Percentiles rank a stretch among this genome's conserved stretches.
Evolutionary conservation across 2,113 vertebrate species (phyloP).

Genomic region (Polypterus senegalus): DNA sequence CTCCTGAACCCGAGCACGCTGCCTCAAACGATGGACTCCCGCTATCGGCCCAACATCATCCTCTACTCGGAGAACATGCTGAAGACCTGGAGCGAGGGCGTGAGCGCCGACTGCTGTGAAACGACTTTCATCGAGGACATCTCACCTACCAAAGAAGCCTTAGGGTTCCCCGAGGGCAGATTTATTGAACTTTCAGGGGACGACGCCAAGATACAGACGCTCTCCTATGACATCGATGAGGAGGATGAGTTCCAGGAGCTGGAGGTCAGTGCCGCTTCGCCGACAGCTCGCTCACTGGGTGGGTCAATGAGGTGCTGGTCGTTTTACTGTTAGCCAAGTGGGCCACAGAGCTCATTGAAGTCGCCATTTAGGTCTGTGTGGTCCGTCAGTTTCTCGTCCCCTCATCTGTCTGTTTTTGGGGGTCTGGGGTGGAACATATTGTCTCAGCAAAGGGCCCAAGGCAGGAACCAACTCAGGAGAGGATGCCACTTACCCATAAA

Average conservation of each 20-base stretch:
- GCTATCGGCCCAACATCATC: constrained; percentile 64
- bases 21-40: constrained; percentile 55
- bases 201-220: constrained; percentile 74
- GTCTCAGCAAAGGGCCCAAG: no score
- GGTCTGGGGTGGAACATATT: no score
- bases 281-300: no score
- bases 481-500: no score
- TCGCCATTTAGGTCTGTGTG: no score
- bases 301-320: no score
- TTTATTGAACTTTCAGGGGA: constrained; percentile 67
- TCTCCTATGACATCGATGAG: constrained; percentile 78
- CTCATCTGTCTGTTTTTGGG: no score
- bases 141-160: constrained; percentile 56
- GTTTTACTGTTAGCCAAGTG: no score
- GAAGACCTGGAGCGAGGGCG: constrained; percentile 58
- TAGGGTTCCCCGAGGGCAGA: constrained; percentile 61
- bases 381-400: no score
- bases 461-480: no score
- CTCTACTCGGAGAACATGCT: constrained; percentile 69
- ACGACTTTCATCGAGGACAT: constrained; percentile 83
- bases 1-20: constrained; percentile 71
- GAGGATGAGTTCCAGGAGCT: constrained; percentile 84
- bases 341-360: no score
- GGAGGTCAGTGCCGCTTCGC: constrained; percentile 56
- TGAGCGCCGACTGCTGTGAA: constrained; percentile 70